Percentiles rank a stretch among this genome's conserved stretches.
Conservation (phyloP, 2,888 invertebrate species). For the Cosmia pyralina region DNA sequence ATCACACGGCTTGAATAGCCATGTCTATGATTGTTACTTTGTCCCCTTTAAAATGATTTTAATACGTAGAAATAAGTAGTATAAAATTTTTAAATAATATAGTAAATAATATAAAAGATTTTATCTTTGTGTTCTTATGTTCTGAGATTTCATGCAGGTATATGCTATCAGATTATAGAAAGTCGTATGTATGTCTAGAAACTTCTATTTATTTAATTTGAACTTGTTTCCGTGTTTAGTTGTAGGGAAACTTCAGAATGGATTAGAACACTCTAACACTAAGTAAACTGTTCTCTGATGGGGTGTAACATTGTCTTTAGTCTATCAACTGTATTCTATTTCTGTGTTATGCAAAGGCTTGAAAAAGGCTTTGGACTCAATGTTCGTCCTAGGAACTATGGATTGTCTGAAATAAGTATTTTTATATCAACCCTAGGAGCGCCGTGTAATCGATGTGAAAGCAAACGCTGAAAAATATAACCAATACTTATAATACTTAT, state of each 20-base stretch:
- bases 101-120: too few relatives aligned
- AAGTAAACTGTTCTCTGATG: neutral
- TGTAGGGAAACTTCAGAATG: constrained; percentile 3
- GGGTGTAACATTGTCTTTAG: neutral
- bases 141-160: neutral
- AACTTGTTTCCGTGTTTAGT: neutral
- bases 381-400: neutral
- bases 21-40: neutral
- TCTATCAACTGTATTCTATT: neutral
- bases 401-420: neutral
- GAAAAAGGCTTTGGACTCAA: neutral
- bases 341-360: neutral
- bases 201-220: neutral
- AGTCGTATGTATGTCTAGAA: neutral
- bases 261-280: neutral
- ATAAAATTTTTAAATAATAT: neutral
- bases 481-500: neutral
- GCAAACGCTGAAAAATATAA: neutral
- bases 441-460: too few relatives aligned
- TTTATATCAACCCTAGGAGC: too few relatives aligned
- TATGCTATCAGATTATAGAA: neutral
- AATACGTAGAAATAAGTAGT: neutral
- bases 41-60: neutral
- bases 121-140: neutral
- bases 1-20: too few relatives aligned